These are phyloP conservation scores for Aplysina aerophoba DNA, from an alignment of 37 sponge, comb jelly and placozoan genomes.

Conservation along the genomic window DNA sequence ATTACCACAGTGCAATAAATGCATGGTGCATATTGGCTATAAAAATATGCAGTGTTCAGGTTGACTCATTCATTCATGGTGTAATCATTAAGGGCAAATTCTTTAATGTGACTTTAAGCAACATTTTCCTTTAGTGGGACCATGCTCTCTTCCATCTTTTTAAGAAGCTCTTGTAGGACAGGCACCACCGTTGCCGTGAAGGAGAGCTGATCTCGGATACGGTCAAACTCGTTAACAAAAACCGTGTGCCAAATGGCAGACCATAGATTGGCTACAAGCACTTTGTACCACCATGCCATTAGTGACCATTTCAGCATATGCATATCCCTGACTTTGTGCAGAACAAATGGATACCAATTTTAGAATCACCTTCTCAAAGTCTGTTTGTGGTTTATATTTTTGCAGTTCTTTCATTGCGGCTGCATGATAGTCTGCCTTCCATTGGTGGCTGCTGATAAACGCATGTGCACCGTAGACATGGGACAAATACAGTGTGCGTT, in stretches of 20 bases:
- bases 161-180: not conserved
- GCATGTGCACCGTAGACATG: not conserved
- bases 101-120: not conserved
- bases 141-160: not conserved
- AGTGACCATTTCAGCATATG: conserved; percentile 18
- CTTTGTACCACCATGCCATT: not conserved
- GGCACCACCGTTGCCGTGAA: not conserved
- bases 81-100: not conserved
- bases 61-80: conserved; percentile 16
- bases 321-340: conserved; percentile 3
- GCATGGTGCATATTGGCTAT: too few species aligned
- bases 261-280: not conserved
- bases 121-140: not conserved
- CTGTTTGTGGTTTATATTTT: not conserved
- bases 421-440: not conserved
- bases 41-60: too few species aligned
- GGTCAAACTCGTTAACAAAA: not conserved
- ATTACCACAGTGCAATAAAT: too few species aligned
- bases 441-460: not conserved
- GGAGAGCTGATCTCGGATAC: not conserved
- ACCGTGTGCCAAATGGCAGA: too few species aligned
- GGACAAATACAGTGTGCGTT: too few species aligned
- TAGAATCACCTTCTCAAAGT: not conserved
- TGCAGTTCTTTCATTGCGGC: not conserved
- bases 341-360: not conserved